Percentiles rank a stretch among this genome's conserved stretches.
Evolutionary conservation across 2,113 vertebrate species (phyloP).

Genomic region (Puma concolor): DNA sequence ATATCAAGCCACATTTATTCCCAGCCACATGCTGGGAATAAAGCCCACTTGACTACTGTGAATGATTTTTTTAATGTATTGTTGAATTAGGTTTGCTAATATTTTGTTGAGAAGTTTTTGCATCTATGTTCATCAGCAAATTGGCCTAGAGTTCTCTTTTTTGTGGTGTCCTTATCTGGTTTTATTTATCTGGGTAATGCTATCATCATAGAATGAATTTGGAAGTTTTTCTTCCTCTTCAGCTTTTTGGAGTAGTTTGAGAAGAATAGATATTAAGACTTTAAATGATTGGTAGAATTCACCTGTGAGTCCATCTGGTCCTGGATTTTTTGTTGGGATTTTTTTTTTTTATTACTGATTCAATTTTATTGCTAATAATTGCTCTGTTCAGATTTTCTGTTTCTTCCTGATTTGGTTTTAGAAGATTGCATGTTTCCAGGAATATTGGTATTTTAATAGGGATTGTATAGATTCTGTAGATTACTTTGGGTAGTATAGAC

Average conservation of each 20-base stretch:
- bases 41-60: background rate
- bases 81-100: background rate
- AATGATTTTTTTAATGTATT: background rate
- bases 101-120: background rate
- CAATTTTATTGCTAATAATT: background rate
- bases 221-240: background rate
- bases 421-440: background rate
- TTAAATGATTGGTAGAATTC: background rate
- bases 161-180: background rate
- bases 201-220: background rate
- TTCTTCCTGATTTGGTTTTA: background rate
- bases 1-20: background rate
- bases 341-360: background rate
- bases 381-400: background rate
- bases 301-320: background rate
- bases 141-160: background rate
- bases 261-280: background rate
- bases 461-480: no score
- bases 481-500: no score
- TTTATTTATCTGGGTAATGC: background rate
- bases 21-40: background rate
- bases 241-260: background rate
- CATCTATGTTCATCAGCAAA: background rate
- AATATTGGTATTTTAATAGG: background rate
- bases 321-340: background rate